A percentile compares a stretch with the other conserved stretches of the same genome.
phyloP scores from a whole-genome alignment of 2,797 vertebrate species.

The Acomys russatus region DNA sequence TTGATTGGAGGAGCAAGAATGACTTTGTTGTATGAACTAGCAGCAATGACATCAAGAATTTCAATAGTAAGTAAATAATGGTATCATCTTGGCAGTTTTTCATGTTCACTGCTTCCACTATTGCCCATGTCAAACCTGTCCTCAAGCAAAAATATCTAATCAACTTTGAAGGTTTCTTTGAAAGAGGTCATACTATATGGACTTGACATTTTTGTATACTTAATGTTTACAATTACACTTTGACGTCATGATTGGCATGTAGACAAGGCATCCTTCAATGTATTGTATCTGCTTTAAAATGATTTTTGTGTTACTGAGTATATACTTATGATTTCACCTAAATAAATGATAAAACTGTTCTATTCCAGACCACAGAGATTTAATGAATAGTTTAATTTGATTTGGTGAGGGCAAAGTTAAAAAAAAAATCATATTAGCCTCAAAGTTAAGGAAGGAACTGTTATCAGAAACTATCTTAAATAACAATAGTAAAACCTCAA shows the following conservation, averaged over 20 bases:
- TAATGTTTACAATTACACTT: not conserved
- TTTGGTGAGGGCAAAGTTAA: not conserved
- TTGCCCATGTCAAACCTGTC: not conserved
- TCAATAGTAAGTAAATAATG: not conserved
- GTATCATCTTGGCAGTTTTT: not conserved
- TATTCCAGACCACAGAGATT: not conserved
- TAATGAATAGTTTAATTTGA: not conserved
- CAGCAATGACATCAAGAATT: not conserved
- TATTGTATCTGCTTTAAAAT: slow-evolving; percentile 26
- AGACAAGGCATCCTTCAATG: not conserved
- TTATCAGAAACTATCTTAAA: not conserved
- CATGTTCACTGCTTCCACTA: not conserved
- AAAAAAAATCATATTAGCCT: not conserved
- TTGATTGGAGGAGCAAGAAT: slow-evolving; percentile 9
- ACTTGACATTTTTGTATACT: not conserved
- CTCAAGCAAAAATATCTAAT: slow-evolving; percentile 1
- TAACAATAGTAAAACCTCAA: not conserved
- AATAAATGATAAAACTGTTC: not conserved
- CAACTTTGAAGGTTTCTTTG: not conserved
- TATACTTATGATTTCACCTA: not conserved
- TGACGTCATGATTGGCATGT: not conserved
- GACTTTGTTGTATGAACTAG: not conserved
- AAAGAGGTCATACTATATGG: not conserved
- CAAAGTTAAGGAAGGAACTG: not conserved
- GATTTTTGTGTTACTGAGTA: not conserved